Conservation (phyloP, 2,888 invertebrate genomes). For the Phaedon cochleariae region DNA sequence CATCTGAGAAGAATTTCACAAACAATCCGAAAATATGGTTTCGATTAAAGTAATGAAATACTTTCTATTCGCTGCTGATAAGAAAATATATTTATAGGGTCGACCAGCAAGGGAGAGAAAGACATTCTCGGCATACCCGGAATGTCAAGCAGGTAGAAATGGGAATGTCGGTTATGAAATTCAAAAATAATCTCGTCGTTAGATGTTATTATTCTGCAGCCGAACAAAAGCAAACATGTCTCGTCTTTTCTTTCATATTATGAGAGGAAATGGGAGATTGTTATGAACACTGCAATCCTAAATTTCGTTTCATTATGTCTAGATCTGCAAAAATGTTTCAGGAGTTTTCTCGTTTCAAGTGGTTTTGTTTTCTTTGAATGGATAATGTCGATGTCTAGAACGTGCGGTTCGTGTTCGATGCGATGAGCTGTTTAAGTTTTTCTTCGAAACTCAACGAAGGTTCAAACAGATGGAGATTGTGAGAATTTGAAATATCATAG, state of each 20-base stretch:
- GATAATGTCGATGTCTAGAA: neutral
- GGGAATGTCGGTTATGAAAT: constrained; percentile 45
- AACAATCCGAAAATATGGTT: constrained; percentile 29
- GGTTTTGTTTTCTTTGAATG: neutral
- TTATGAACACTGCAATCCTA: constrained; percentile 22
- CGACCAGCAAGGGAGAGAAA: constrained; percentile 40
- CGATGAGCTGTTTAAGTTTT: too few species aligned
- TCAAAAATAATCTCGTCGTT: constrained; percentile 45
- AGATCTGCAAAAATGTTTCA: neutral
- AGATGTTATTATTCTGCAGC: constrained; percentile 41
- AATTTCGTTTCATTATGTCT: constrained; percentile 21
- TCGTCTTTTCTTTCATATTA: constrained; percentile 23
- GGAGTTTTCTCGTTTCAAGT: neutral
- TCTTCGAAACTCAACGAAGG: too few species aligned
- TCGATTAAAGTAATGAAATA: constrained; percentile 43
- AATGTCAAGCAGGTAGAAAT: constrained; percentile 47
- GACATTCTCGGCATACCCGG: constrained; percentile 38
- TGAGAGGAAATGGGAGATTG: constrained; percentile 23
- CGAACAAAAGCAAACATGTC: constrained; percentile 42
- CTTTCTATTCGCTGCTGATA: constrained; percentile 41
- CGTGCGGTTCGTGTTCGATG: neutral
- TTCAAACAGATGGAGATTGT: too few species aligned
- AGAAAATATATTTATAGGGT: constrained; percentile 41
- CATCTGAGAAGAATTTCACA: constrained; percentile 20
- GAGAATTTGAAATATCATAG: too few species aligned